A percentile compares a stretch with the other conserved stretches of the same genome.
Evolutionary conservation across 2,113 vertebrate genomes (phyloP).

Genomic region (Hippotragus niger): DNA sequence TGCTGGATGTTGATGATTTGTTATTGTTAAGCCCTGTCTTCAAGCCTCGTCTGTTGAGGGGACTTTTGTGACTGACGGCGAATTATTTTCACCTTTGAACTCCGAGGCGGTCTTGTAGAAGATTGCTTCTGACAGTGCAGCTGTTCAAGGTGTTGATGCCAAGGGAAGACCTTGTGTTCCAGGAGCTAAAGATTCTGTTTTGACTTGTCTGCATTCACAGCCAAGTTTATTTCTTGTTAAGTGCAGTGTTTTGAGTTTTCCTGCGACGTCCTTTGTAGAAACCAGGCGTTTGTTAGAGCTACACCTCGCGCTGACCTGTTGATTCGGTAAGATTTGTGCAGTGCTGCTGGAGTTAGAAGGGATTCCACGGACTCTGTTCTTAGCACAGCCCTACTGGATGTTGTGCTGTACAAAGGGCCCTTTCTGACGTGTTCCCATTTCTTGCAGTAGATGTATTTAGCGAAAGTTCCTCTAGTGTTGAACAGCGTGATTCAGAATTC

Average conservation of each 20-base stretch:
- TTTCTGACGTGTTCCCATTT: fast-evolving
- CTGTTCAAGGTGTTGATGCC: neutral
- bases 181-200: neutral
- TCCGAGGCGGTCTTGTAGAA: neutral
- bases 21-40: too few species aligned
- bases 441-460: too few species aligned
- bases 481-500: neutral
- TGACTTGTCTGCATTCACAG: neutral
- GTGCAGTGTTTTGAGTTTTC: fast-evolving
- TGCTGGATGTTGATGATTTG: neutral
- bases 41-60: neutral
- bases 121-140: fast-evolving
- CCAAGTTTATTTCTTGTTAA: neutral
- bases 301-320: neutral
- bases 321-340: neutral
- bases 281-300: neutral
- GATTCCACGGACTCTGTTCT: neutral
- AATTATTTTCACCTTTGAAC: too few species aligned
- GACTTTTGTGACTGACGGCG: neutral
- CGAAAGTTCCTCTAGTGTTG: fast-evolving
- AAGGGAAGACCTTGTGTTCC: fast-evolving
- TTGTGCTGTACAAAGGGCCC: neutral
- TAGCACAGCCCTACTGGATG: neutral
- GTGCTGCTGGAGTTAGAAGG: neutral
- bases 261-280: neutral